Evolutionary conservation across 2,888 invertebrate genomes (phyloP).

Genomic region (Drosophila parthenogenetica): DNA sequence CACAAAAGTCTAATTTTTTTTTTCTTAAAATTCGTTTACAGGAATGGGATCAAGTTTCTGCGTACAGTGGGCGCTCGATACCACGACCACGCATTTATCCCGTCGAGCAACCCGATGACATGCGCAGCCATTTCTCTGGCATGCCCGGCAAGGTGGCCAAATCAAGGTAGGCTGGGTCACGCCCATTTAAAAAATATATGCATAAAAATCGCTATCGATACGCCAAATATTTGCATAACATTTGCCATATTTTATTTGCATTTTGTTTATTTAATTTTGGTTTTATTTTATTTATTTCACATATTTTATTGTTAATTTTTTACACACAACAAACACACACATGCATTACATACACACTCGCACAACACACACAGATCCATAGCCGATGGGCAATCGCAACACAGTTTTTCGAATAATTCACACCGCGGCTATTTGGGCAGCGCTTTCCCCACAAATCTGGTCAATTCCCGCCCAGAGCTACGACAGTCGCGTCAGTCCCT

Average conservation of each 20-base stretch:
- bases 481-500: constrained; percentile 94
- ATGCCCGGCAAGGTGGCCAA: constrained; percentile 86
- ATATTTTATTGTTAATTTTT: constrained; percentile 43
- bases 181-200: neutral
- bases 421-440: constrained; percentile 89
- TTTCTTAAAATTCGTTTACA: constrained; percentile 58
- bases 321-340: constrained; percentile 32
- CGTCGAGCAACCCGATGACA: constrained; percentile 90
- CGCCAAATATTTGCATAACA: constrained; percentile 33
- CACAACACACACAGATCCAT: constrained; percentile 87
- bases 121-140: constrained; percentile 91
- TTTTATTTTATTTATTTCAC: constrained; percentile 47
- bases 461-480: constrained; percentile 92
- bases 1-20: neutral
- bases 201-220: neutral
- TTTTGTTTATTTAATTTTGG: constrained; percentile 45
- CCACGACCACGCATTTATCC: constrained; percentile 94
- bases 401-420: constrained; percentile 94
- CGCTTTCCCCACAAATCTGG: constrained; percentile 90
- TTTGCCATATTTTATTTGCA: constrained; percentile 41
- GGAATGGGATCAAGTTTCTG: constrained; percentile 95
- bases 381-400: constrained; percentile 95
- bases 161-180: constrained; percentile 83
- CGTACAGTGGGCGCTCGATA: constrained; percentile 95
- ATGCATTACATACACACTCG: constrained; percentile 21